phyloP scores from a whole-genome alignment of 64 coral and sea anemone genomes.

The Acropora tenuis region DNA sequence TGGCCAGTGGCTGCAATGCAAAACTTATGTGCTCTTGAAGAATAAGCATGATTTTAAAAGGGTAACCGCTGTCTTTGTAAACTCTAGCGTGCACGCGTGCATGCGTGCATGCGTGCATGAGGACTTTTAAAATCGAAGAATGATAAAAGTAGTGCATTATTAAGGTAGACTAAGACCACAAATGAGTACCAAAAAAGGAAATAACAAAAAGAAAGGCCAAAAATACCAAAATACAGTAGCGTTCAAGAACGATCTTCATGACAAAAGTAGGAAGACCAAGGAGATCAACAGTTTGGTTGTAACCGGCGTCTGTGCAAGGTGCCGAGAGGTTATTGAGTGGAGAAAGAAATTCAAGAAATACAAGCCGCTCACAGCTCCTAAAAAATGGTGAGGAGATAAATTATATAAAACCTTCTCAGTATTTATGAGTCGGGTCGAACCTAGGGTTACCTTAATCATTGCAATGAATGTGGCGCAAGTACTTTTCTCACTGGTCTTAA shows the following conservation, averaged over 20 bases:
- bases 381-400: conserved; percentile 72
- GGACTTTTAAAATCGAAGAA: neutral
- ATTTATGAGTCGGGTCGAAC: no score
- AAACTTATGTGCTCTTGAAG: neutral
- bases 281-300: conserved; percentile 77
- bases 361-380: conserved; percentile 91
- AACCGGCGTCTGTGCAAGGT: conserved; percentile 80
- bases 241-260: conserved; percentile 89
- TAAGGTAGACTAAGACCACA: neutral
- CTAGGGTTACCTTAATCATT: no score
- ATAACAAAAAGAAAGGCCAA: conserved; percentile 81
- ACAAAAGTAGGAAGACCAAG: conserved; percentile 74
- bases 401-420: no score
- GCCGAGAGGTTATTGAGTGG: conserved; percentile 93
- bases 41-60: neutral
- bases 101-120: no score
- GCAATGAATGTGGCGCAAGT: no score
- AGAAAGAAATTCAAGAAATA: conserved; percentile 96
- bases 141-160: no score
- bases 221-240: conserved; percentile 82
- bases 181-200: conserved; percentile 82
- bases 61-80: neutral
- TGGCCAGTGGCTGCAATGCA: neutral
- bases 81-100: no score
- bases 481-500: no score